Conservation (phyloP, 1,140 invertebrate species). For the Drosophila quadrilineata region DNA sequence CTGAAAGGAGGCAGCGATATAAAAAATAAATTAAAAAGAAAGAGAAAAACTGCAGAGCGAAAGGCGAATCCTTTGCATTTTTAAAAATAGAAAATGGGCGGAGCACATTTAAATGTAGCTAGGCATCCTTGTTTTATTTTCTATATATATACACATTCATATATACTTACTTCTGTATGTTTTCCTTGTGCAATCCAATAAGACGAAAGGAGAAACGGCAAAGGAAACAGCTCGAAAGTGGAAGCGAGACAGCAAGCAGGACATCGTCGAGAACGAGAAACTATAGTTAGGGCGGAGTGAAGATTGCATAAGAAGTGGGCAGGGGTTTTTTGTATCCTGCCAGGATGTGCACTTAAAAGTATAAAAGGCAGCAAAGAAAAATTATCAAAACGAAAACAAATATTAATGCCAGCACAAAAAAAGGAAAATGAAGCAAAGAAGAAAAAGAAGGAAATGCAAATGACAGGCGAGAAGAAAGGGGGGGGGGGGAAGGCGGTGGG, state of each 20-base stretch:
- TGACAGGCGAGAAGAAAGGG: slow-evolving; percentile 43
- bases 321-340: slow-evolving; percentile 3
- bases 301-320: neutral
- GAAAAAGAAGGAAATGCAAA: slow-evolving; percentile 55
- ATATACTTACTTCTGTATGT: too few species aligned
- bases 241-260: slow-evolving; percentile 20
- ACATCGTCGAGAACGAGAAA: slow-evolving; percentile 26
- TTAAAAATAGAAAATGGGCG: slow-evolving; percentile 78
- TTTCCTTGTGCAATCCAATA: slow-evolving; percentile 55
- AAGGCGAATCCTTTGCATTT: slow-evolving; percentile 65
- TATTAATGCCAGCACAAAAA: slow-evolving; percentile 61
- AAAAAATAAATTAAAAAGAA: slow-evolving; percentile 77
- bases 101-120: slow-evolving; percentile 75
- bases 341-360: slow-evolving; percentile 72
- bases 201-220: slow-evolving; percentile 64
- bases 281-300: slow-evolving; percentile 7
- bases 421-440: slow-evolving; percentile 3
- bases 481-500: neutral
- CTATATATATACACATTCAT: too few species aligned
- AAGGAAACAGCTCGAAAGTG: slow-evolving; percentile 36
- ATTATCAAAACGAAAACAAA: slow-evolving; percentile 80
- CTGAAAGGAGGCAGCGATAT: slow-evolving; percentile 47
- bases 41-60: slow-evolving; percentile 50
- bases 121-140: slow-evolving; percentile 24
- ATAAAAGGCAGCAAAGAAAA: slow-evolving; percentile 77